Conservation (phyloP, 2,797 vertebrate species). For the Malacoctenus gilli region DNA sequence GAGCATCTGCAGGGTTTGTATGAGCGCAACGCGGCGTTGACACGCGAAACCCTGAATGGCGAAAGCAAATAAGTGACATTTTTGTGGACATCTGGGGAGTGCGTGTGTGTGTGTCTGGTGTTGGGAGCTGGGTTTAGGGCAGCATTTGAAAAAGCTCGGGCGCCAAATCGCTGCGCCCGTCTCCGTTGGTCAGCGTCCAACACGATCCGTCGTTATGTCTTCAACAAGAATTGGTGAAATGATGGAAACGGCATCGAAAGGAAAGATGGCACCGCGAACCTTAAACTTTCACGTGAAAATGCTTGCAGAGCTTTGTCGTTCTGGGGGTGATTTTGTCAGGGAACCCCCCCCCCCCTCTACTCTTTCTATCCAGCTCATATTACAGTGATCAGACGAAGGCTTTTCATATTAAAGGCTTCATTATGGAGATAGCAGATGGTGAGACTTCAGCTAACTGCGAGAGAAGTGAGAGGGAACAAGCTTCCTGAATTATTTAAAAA, state of each 20-base stretch:
- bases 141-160: conserved; percentile 3
- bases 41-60: conserved; percentile 29
- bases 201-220: neutral
- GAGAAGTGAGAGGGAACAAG: conserved; percentile 23
- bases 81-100: conserved; percentile 32
- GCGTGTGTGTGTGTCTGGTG: conserved; percentile 12
- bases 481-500: conserved; percentile 56
- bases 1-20: conserved; percentile 28
- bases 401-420: conserved; percentile 21
- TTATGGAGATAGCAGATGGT: conserved; percentile 8
- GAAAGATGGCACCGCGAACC: too few species aligned
- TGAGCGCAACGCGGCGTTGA: conserved; percentile 33
- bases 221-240: too few species aligned
- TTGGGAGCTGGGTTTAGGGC: conserved; percentile 7
- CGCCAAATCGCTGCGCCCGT: conserved; percentile 12
- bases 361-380: conserved; percentile 3
- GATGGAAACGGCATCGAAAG: too few species aligned
- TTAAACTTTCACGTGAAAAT: too few species aligned
- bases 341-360: too few species aligned
- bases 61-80: conserved; percentile 39
- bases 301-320: too few species aligned
- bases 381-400: conserved; percentile 10
- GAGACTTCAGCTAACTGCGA: conserved; percentile 28
- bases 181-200: neutral
- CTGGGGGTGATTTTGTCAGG: too few species aligned